Percentiles rank a stretch among this genome's conserved stretches.
Conservation (phyloP, 2,797 vertebrate species). For the Pyrocephalus nanus region DNA sequence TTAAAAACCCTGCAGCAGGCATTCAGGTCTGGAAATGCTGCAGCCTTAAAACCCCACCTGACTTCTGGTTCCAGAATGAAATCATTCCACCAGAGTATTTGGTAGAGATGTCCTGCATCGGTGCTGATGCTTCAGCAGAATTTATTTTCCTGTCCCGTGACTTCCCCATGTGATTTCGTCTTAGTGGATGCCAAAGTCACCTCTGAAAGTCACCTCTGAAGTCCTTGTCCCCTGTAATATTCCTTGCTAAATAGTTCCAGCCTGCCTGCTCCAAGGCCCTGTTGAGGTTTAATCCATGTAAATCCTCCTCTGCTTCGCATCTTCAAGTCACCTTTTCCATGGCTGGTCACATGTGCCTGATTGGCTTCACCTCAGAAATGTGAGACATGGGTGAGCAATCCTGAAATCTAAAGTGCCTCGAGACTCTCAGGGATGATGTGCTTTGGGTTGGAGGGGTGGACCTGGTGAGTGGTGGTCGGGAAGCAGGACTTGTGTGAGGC, state of each 20-base stretch:
- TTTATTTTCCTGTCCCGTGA: background rate
- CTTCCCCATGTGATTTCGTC: background rate
- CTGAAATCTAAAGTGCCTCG: background rate
- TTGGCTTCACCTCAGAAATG: background rate
- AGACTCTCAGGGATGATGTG: background rate
- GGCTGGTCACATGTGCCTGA: background rate
- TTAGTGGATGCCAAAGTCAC: background rate
- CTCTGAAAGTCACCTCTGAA: background rate
- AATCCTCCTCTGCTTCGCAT: background rate
- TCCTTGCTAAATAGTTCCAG: background rate
- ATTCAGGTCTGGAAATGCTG: background rate
- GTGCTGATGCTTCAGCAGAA: background rate
- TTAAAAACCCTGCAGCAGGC: background rate
- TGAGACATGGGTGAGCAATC: background rate
- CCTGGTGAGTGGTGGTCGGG: background rate
- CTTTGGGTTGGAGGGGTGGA: background rate
- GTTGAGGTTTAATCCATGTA: background rate
- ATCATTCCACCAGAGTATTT: background rate
- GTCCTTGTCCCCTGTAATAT: accelerated
- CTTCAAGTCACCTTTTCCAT: background rate
- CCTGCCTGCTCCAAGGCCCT: background rate
- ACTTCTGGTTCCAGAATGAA: background rate
- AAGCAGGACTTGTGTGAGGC: background rate
- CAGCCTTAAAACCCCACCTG: background rate
- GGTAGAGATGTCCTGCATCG: background rate